Percentiles rank a stretch among this genome's conserved stretches.
phyloP scores from a whole-genome alignment of 2,797 vertebrate genomes.

The Tragelaphus eurycerus region DNA sequence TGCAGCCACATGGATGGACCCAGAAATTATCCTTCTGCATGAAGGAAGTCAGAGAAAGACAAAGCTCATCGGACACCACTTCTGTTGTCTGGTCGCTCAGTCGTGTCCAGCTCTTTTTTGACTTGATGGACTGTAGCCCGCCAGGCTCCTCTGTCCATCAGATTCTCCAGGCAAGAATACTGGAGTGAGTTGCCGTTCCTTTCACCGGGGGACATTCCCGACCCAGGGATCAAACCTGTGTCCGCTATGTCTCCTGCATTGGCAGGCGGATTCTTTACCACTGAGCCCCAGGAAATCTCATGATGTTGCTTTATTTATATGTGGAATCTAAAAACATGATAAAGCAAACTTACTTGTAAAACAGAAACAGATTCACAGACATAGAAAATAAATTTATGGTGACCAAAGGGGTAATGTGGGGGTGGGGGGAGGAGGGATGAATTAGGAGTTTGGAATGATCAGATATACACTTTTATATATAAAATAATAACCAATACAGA shows the following conservation, averaged over 20 bases:
- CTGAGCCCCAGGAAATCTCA: not conserved
- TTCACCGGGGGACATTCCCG: not conserved
- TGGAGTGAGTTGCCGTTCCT: not conserved
- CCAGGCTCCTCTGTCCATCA: not conserved
- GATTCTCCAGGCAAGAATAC: not conserved
- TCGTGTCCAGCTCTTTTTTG: not conserved
- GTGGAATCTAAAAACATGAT: not conserved
- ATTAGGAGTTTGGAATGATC: not conserved
- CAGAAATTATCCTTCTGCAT: accelerated
- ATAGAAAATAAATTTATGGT: not conserved
- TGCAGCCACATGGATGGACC: not conserved
- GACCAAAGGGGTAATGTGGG: not conserved
- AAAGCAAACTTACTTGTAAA: not conserved
- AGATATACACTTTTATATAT: not conserved
- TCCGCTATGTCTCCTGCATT: accelerated
- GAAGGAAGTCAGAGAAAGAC: not conserved
- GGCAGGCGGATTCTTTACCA: not conserved
- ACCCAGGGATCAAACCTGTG: not conserved
- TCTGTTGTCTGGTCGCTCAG: accelerated
- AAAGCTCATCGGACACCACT: accelerated
- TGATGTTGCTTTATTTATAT: not conserved
- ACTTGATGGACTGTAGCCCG: not conserved
- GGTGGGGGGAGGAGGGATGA: not conserved
- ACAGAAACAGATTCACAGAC: not conserved
- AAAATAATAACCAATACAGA: not conserved